Evolutionary conservation across 2,888 invertebrate genomes (phyloP).

Genomic region (Netelia inedita): DNA sequence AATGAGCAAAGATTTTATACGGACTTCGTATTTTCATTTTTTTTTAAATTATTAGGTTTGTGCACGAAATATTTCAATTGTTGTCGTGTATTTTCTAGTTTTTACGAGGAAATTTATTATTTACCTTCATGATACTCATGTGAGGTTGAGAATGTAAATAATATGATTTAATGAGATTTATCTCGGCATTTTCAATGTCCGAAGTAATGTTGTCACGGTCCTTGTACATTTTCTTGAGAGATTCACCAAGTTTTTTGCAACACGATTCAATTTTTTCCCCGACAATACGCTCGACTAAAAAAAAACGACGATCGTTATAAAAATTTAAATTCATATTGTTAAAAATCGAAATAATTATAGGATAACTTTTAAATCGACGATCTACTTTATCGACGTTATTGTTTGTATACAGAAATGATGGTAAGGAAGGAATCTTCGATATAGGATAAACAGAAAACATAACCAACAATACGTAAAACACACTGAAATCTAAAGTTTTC

Average conservation of each 20-base stretch:
- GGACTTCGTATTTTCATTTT: too few relatives aligned
- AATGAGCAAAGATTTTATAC: background rate
- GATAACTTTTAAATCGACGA: background rate
- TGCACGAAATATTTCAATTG: too few relatives aligned
- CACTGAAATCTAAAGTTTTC: background rate
- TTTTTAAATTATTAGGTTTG: too few relatives aligned
- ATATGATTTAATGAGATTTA: slow-evolving; percentile 30
- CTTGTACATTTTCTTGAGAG: slow-evolving; percentile 27
- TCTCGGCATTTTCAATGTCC: background rate
- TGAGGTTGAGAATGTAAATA: slow-evolving; percentile 2
- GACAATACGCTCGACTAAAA: slow-evolving; percentile 15
- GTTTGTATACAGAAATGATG: background rate
- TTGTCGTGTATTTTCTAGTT: too few relatives aligned
- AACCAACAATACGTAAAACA: background rate
- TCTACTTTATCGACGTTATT: background rate
- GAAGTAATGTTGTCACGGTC: background rate
- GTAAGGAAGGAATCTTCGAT: background rate
- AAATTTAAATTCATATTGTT: background rate
- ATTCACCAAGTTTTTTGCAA: slow-evolving; percentile 30
- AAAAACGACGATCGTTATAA: background rate
- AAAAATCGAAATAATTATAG: background rate
- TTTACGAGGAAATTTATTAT: background rate
- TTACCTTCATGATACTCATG: slow-evolving; percentile 45
- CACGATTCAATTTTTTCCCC: slow-evolving; percentile 42
- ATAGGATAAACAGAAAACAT: background rate